phyloP scores from a whole-genome alignment of 2,797 vertebrate species.

The Dipus sagitta region DNA sequence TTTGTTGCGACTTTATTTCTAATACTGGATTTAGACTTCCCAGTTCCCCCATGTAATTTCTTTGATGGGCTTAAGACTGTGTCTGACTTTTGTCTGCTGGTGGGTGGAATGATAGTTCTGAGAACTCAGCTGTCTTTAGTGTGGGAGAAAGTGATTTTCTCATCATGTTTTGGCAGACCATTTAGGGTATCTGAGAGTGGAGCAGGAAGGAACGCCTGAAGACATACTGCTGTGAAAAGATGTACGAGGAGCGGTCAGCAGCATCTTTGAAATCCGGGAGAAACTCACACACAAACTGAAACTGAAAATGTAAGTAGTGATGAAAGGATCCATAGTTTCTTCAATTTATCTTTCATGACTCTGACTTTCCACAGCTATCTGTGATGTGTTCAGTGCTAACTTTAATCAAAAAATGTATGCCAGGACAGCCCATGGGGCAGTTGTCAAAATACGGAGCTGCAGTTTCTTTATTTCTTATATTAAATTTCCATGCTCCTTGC shows the following conservation, averaged over 20 bases:
- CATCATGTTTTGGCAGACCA: not conserved
- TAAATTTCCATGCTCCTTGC: not conserved
- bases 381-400: not conserved
- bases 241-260: not conserved
- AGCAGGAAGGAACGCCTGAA: not conserved
- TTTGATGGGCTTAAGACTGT: not conserved
- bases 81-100: conserved; percentile 17
- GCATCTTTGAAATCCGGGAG: not conserved
- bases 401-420: conserved; percentile 2
- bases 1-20: not conserved
- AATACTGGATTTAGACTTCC: not conserved
- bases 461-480: not conserved
- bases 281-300: not conserved
- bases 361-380: not conserved
- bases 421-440: not conserved
- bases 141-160: conserved; percentile 23
- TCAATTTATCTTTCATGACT: not conserved
- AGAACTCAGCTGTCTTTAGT: not conserved
- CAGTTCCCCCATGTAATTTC: not conserved
- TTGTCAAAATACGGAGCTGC: not conserved
- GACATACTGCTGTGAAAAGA: not conserved
- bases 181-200: not conserved
- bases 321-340: not conserved
- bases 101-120: not conserved
- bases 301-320: not conserved